Evolutionary conservation across 2,113 vertebrate species (phyloP), one percentile per base, ranked within the genome.

Genomic region (Silurus glanis): DNA sequence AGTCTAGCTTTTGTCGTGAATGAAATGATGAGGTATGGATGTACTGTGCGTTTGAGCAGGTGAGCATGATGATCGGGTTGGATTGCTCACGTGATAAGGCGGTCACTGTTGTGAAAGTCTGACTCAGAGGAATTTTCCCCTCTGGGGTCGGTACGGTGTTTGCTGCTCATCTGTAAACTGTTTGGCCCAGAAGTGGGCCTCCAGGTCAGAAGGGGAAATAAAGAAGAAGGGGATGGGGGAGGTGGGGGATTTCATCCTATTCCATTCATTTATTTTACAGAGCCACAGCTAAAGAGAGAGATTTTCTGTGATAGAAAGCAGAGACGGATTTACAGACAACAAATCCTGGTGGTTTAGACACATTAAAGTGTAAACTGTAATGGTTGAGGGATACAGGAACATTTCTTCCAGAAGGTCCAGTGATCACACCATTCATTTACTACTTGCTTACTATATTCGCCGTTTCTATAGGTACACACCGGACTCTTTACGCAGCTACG

Each of bases 111-210:
- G 84, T 28, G 51, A 56, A 47, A 45, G 28, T 66, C 58, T 66
- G 58, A 80, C 51, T 80, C 61, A 67, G 84, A 28, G 76, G 45
- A 23, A 47, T 82, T 72, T 87, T 89, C 92, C 93, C 94, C 93
- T 93, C 81, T 89, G 93, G 92, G 69, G 58, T 7, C 47, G 49
- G 67, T 23, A 25, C 19, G 61, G 25, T 47, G 21, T 19, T 37
- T 67, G 86, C 2, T 16, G 92, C 92, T 93, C 84, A 86, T 86
- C 78, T 81, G 84, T 81, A 81, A 85, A 80, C 78, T 86, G 76
- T 81, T 69, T 80, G 64, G 12, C 13, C 72, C 64, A 72, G 23
- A 80, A 37, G 9, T 59, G 64, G 64, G 78, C 84, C 76, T 67
- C 84, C 28, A 23, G 75, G 76, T 80, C 76, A 25, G 64, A 69